Conservation (phyloP, 92 coral and sea anemone genomes). For the Scolanthus callimorphus region DNA sequence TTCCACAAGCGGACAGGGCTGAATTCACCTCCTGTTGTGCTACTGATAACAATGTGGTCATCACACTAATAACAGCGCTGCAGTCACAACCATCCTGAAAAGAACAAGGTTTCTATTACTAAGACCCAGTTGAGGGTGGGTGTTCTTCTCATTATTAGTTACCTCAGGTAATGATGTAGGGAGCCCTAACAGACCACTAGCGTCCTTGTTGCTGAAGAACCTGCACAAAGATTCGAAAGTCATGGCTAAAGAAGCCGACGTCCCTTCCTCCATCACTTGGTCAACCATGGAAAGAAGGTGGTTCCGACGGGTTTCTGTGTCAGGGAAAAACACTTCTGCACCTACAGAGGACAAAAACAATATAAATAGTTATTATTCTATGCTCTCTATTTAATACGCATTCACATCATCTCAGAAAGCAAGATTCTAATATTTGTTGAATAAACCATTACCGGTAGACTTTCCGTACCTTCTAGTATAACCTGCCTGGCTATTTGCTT, state of each 20-base stretch:
- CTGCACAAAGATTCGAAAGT: constrained; percentile 98
- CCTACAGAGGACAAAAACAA: too few species aligned
- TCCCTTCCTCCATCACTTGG: constrained; percentile 95
- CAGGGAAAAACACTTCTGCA: constrained; percentile 97
- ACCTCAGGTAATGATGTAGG: constrained; percentile 80
- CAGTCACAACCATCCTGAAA: constrained; percentile 87
- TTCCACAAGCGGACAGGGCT: neutral
- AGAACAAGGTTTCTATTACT: too few species aligned
- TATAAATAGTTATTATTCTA: too few species aligned
- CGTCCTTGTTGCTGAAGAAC: constrained; percentile 96
- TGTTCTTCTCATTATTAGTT: too few species aligned
- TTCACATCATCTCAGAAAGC: too few species aligned
- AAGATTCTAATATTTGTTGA: too few species aligned
- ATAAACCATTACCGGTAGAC: too few species aligned
- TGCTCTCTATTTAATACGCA: too few species aligned
- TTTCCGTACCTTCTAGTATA: constrained; percentile 73
- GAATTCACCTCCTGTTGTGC: constrained; percentile 89
- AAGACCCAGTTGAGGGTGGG: too few species aligned
- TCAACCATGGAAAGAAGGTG: constrained; percentile 98
- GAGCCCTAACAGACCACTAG: constrained; percentile 92
- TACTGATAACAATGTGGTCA: constrained; percentile 91
- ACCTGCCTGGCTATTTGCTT: constrained; percentile 64
- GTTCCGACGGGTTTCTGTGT: constrained; percentile 84
- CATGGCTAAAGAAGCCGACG: constrained; percentile 81
- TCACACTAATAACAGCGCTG: constrained; percentile 84